These are phyloP conservation scores for Nymphalis c-album DNA, from an alignment of 2,888 invertebrate species.

Conservation along the genomic window DNA sequence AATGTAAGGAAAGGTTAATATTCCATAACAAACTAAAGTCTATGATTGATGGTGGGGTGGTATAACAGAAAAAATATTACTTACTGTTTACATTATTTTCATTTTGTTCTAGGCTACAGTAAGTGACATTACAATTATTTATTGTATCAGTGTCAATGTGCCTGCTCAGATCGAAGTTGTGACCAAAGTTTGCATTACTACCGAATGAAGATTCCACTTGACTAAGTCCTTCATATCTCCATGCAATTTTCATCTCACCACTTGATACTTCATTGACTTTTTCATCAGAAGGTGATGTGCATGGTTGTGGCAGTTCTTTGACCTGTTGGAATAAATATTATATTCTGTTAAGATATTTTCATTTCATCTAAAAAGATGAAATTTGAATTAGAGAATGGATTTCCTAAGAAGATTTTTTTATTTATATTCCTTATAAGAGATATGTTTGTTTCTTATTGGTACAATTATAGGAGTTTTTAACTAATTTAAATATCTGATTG, in stretches of 20 bases:
- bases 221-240: constrained; percentile 91
- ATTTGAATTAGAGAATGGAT: too few species aligned
- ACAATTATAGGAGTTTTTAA: too few species aligned
- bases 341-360: not conserved
- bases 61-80: not conserved
- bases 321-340: constrained; percentile 60
- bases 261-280: constrained; percentile 52
- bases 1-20: too few species aligned
- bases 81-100: constrained; percentile 48
- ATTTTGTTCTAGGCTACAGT: constrained; percentile 71
- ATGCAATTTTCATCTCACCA: constrained; percentile 92
- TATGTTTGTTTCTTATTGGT: too few species aligned
- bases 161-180: constrained; percentile 91
- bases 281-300: constrained; percentile 67
- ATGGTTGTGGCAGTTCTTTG: constrained; percentile 77
- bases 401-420: too few species aligned
- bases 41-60: too few species aligned
- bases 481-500: too few species aligned
- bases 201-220: constrained; percentile 81
- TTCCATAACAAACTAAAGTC: too few species aligned
- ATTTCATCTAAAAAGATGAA: too few species aligned
- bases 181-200: constrained; percentile 83
- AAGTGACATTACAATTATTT: constrained; percentile 79
- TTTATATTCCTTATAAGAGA: too few species aligned
- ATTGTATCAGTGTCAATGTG: constrained; percentile 83